Evolutionary conservation across 2,888 invertebrate genomes (phyloP), one percentile per base, ranked within the genome.

Genomic region (Pristionchus entomophagus): DNA sequence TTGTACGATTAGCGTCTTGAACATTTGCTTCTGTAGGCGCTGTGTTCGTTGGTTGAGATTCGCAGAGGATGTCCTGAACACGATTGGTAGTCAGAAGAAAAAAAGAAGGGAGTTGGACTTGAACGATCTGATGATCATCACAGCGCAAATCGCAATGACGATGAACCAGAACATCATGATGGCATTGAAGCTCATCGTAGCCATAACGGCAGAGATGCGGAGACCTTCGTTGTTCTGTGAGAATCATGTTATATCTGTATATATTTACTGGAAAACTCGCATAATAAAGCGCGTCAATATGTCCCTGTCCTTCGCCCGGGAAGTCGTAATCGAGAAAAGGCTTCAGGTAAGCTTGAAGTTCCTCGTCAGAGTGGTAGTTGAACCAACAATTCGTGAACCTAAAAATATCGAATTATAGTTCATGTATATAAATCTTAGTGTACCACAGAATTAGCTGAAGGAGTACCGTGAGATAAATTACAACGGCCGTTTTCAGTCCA

Each of bases 141-240:
- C 51, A 51, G 51, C 51, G 51, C 78, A 80, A 22, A 51, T 10
- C 3, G 32, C 41, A 19, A 80, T 80, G 5, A 80, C 19, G 8
- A 41, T 32, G 19, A 51, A 51, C 78, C 78, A 80, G 22, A 80
- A 51, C 22, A 49, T 8, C 78, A 80, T 80, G 26, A 80, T 80
- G 22, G 41, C 19, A 32, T 80, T 80, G 51, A 80, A 80, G 0
- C 26, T 35, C 78, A 80, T 51, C 32, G 78, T 51, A 1, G 51
- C 35, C 19, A 80, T 4, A 1, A 80, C 49, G 0, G 49, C 51
- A 5, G 51, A 35, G 6, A 35, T 8, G 0, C 51, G 51, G 10
- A 80, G 78, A 32, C 78, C 78, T 12, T 32, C 26, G 0, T 51
- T 32, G 19, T 80, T 51, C 78, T 80, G 51, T 8, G 29, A 80